These are phyloP conservation scores for Yponomeuta malinellus DNA, from an alignment of 2,888 invertebrate species.

Conservation along the genomic window DNA sequence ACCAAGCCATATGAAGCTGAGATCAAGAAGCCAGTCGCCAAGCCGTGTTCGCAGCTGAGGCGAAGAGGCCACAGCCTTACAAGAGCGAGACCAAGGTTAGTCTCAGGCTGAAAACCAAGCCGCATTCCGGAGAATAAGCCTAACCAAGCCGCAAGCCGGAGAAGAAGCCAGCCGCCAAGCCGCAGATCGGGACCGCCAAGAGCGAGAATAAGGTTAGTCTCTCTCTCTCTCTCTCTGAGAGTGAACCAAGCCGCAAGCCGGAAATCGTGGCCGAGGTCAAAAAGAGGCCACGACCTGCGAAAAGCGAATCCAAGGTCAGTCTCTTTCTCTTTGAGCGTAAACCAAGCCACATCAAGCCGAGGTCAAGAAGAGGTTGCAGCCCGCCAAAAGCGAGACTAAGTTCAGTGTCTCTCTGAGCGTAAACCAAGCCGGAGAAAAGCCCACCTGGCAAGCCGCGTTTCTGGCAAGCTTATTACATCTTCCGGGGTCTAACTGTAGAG, in stretches of 20 bases:
- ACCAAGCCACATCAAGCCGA: conserved; percentile 15
- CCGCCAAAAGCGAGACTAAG: conserved; percentile 29
- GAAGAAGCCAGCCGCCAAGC: conserved; percentile 18
- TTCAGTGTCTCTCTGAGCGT: conserved; percentile 15
- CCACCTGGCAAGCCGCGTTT: conserved; percentile 13
- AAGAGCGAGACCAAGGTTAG: conserved; percentile 31
- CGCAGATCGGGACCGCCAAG: conserved; percentile 19
- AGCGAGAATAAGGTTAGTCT: no score
- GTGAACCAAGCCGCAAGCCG: no score
- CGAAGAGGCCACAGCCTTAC: conserved; percentile 20
- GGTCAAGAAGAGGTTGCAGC: conserved; percentile 22
- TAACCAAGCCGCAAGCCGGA: background rate
- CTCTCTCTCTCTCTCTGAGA: no score
- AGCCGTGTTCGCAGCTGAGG: conserved; percentile 26
- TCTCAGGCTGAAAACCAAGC: no score
- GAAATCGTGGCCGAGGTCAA: conserved; percentile 21
- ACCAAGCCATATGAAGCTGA: no score
- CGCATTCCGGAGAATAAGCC: no score
- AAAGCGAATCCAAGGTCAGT: conserved; percentile 29
- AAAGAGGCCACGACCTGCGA: conserved; percentile 22
- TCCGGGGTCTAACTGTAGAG: no score
- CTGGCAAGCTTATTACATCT: no score
- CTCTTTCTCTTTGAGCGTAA: no score
- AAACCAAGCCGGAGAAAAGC: background rate
- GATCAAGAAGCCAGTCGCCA: conserved; percentile 12